Evolutionary conservation across 1,140 invertebrate genomes (phyloP).

Genomic region (Listronotus bonariensis): DNA sequence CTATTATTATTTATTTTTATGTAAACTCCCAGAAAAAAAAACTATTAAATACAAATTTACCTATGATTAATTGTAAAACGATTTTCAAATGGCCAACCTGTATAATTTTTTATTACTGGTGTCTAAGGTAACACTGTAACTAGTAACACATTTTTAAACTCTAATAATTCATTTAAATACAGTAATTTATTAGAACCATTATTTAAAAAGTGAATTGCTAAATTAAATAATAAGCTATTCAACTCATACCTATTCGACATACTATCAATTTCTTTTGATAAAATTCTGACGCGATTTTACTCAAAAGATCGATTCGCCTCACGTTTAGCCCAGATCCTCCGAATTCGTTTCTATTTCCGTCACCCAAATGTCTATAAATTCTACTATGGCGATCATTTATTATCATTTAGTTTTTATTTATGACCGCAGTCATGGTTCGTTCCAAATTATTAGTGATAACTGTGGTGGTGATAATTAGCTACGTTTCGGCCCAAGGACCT

Average conservation of each 20-base stretch:
- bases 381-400: slow-evolving; percentile 33
- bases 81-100: no score
- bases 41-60: no score
- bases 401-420: slow-evolving; percentile 34
- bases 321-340: slow-evolving; percentile 52
- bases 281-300: slow-evolving; percentile 19
- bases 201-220: neutral
- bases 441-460: slow-evolving; percentile 40
- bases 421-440: slow-evolving; percentile 32
- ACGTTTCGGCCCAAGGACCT: slow-evolving; percentile 37
- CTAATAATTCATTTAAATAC: no score
- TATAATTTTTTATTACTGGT: no score
- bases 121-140: no score
- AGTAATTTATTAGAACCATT: neutral
- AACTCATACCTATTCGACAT: neutral
- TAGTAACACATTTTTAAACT: no score
- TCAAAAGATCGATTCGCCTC: slow-evolving; percentile 39
- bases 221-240: neutral
- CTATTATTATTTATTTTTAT: no score
- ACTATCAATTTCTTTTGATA: slow-evolving; percentile 19
- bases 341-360: slow-evolving; percentile 55
- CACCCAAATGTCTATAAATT: slow-evolving; percentile 36
- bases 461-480: slow-evolving; percentile 19
- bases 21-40: no score
- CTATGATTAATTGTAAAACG: no score